These are phyloP conservation scores for Leptinotarsa lineolata DNA, from an alignment of 1,140 invertebrate genomes.

Conservation along the genomic window DNA sequence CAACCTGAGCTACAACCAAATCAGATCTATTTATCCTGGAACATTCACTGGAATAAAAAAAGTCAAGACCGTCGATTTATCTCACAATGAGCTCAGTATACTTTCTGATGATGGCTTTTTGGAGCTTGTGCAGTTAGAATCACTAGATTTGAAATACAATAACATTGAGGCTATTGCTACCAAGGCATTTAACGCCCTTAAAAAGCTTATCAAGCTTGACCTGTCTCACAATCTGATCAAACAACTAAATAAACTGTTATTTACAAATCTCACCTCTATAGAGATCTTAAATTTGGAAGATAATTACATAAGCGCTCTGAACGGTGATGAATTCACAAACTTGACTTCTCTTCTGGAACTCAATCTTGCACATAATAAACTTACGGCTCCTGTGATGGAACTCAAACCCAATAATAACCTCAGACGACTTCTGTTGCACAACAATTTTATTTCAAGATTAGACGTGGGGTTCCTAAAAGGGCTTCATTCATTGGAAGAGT, in stretches of 20 bases:
- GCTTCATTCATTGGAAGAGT: constrained; percentile 42
- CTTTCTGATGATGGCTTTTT: constrained; percentile 46
- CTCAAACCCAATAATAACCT: constrained; percentile 40
- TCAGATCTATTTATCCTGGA: constrained; percentile 45
- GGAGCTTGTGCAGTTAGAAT: constrained; percentile 54
- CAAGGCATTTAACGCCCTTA: constrained; percentile 63
- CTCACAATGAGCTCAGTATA: constrained; percentile 46
- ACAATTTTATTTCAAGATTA: constrained; percentile 58
- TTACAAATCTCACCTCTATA: constrained; percentile 62
- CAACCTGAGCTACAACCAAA: constrained; percentile 46
- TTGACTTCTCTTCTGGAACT: constrained; percentile 42
- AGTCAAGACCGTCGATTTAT: constrained; percentile 42
- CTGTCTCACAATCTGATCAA: constrained; percentile 49
- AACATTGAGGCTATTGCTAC: constrained; percentile 62
- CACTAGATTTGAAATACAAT: constrained; percentile 66
- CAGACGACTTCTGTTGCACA: constrained; percentile 40
- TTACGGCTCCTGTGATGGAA: constrained; percentile 35
- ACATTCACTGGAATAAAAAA: constrained; percentile 51
- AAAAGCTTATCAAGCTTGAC: constrained; percentile 60
- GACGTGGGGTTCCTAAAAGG: constrained; percentile 47
- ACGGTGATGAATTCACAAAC: constrained; percentile 41
- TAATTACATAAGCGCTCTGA: constrained; percentile 43
- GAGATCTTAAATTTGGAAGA: constrained; percentile 56
- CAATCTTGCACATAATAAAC: constrained; percentile 44
- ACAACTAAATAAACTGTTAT: constrained; percentile 62